phyloP scores from a whole-genome alignment of 2,888 invertebrate genomes.

The Hirtodrosophila cameraria region DNA sequence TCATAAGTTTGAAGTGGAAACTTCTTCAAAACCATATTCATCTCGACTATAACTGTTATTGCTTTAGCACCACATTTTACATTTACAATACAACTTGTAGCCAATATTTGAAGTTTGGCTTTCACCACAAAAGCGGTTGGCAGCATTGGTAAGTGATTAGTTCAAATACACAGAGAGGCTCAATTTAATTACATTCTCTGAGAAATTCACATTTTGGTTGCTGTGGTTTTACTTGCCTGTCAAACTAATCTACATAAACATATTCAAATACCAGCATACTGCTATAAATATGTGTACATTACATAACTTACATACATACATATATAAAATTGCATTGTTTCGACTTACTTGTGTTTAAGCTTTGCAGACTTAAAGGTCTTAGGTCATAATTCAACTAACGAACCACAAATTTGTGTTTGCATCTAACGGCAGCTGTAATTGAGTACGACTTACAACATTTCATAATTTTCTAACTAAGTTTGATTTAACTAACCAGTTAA shows the following conservation, averaged over 20 bases:
- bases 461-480: no score
- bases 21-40: slow-evolving; percentile 17
- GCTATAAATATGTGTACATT: neutral
- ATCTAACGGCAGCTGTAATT: neutral
- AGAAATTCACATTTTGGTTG: slow-evolving; percentile 21
- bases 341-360: slow-evolving; percentile 18
- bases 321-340: slow-evolving; percentile 8
- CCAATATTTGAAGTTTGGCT: slow-evolving; percentile 6
- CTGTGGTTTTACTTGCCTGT: slow-evolving; percentile 37
- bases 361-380: slow-evolving; percentile 15
- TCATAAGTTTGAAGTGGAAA: neutral
- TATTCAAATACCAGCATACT: neutral
- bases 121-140: slow-evolving; percentile 5
- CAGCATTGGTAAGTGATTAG: slow-evolving; percentile 19
- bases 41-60: slow-evolving; percentile 29
- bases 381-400: slow-evolving; percentile 34
- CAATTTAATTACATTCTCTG: slow-evolving; percentile 25
- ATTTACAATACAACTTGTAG: slow-evolving; percentile 35
- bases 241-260: neutral
- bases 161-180: slow-evolving; percentile 19
- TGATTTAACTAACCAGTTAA: no score
- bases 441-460: slow-evolving; percentile 7
- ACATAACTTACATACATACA: neutral
- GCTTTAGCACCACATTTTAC: slow-evolving; percentile 55
- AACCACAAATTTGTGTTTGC: slow-evolving; percentile 29